These are phyloP conservation scores for Adelphocoris suturalis DNA, from an alignment of 2,888 invertebrate species.

Conservation along the genomic window DNA sequence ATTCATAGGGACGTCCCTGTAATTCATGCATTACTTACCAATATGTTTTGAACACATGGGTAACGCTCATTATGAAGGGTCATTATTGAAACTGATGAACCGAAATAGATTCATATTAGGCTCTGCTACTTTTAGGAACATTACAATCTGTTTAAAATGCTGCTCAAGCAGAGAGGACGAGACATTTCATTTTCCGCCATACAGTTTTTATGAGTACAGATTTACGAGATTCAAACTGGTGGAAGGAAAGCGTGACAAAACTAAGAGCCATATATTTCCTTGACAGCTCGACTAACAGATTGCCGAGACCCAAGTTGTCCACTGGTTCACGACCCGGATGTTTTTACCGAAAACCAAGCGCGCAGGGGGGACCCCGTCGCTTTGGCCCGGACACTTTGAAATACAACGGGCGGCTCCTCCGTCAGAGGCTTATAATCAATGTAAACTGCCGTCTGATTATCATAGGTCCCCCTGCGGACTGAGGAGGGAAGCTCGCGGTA, in stretches of 20 bases:
- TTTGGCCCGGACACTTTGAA: constrained; percentile 54
- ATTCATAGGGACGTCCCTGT: too few species aligned
- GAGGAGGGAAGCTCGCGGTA: constrained; percentile 4
- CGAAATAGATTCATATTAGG: too few species aligned
- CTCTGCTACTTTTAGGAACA: too few species aligned
- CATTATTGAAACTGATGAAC: too few species aligned
- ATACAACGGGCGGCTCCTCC: constrained; percentile 41
- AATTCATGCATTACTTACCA: too few species aligned
- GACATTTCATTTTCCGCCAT: neutral
- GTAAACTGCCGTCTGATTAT: constrained; percentile 66
- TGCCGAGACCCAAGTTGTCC: constrained; percentile 53
- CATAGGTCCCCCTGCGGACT: constrained; percentile 44
- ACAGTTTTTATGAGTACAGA: neutral
- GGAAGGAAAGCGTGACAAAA: constrained; percentile 55
- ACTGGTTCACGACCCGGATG: neutral
- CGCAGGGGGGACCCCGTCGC: neutral
- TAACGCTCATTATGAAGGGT: too few species aligned
- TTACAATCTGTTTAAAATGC: neutral
- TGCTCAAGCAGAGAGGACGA: neutral
- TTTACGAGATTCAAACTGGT: constrained; percentile 52
- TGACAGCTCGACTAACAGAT: constrained; percentile 46
- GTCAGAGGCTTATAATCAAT: constrained; percentile 55
- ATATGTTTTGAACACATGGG: too few species aligned
- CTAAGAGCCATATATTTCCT: constrained; percentile 61
- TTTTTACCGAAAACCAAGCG: constrained; percentile 49